phyloP scores from a whole-genome alignment of 2,888 invertebrate genomes.

The Torymus tubicola region DNA sequence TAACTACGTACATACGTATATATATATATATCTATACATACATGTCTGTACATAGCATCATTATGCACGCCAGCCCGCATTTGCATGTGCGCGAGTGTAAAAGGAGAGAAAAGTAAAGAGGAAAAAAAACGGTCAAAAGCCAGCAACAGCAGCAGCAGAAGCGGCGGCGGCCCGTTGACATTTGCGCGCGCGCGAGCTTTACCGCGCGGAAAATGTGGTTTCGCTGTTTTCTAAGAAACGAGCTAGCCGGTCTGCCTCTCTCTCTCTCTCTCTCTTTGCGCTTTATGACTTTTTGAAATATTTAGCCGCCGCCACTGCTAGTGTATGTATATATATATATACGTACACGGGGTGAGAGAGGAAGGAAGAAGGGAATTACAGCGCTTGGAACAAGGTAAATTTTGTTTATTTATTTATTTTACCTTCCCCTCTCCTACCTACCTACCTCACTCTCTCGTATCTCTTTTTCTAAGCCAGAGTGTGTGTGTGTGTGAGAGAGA shows the following conservation, averaged over 20 bases:
- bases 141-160: background rate
- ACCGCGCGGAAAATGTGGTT: conserved; percentile 40
- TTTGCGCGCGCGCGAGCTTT: conserved; percentile 29
- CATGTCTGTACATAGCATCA: background rate
- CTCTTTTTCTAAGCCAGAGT: conserved; percentile 8
- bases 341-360: background rate
- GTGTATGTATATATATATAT: too few relatives aligned
- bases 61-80: conserved; percentile 36
- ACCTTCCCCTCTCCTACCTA: background rate
- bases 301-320: conserved; percentile 20
- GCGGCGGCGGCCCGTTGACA: conserved; percentile 38
- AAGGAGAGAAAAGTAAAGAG: conserved; percentile 1
- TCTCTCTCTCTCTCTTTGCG: background rate
- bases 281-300: conserved; percentile 51
- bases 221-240: conserved; percentile 46
- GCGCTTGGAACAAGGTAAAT: background rate
- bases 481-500: background rate
- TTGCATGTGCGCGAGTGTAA: conserved; percentile 38
- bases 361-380: background rate
- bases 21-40: background rate
- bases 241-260: background rate
- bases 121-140: conserved; percentile 28
- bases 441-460: too few relatives aligned
- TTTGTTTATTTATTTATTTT: conserved; percentile 26
- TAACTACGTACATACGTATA: background rate